Percentiles rank a stretch among this genome's conserved stretches.
Conservation (phyloP, 2,797 vertebrate species). For the Morus bassanus region DNA sequence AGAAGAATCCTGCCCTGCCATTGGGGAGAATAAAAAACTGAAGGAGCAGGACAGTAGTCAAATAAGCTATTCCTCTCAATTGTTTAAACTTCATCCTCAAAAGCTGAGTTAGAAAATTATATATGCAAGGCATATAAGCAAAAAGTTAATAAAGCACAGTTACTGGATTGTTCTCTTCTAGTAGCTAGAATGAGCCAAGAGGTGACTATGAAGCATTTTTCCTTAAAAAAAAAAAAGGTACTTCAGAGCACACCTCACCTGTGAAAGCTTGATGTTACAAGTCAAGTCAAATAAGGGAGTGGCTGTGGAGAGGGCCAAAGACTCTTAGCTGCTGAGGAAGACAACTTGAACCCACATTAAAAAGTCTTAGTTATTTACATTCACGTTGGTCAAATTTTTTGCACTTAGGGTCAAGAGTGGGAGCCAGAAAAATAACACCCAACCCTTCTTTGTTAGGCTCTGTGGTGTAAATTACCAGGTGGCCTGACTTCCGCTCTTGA, state of each 20-base stretch:
- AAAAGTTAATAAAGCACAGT: neutral
- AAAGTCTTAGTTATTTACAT: slow-evolving; percentile 11
- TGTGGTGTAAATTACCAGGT: neutral
- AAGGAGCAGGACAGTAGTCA: neutral
- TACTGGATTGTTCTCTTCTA: neutral
- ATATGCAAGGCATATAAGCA: neutral
- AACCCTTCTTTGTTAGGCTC: neutral
- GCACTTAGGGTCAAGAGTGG: neutral
- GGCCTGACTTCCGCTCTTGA: neutral
- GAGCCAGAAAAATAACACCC: neutral
- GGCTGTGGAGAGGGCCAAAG: neutral
- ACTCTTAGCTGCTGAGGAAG: neutral
- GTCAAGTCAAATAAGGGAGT: neutral
- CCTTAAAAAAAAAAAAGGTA: neutral
- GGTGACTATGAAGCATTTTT: neutral
- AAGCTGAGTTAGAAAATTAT: neutral
- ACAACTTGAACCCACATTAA: neutral
- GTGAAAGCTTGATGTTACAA: neutral
- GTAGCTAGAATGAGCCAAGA: neutral
- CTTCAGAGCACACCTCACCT: neutral
- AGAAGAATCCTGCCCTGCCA: neutral
- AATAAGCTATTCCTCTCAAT: neutral
- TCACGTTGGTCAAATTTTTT: neutral
- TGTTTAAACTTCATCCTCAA: neutral
- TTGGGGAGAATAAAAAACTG: neutral